Percentiles rank a stretch among this genome's conserved stretches.
Evolutionary conservation across 2,888 invertebrate genomes (phyloP).

Genomic region (Idaea dimidiata): DNA sequence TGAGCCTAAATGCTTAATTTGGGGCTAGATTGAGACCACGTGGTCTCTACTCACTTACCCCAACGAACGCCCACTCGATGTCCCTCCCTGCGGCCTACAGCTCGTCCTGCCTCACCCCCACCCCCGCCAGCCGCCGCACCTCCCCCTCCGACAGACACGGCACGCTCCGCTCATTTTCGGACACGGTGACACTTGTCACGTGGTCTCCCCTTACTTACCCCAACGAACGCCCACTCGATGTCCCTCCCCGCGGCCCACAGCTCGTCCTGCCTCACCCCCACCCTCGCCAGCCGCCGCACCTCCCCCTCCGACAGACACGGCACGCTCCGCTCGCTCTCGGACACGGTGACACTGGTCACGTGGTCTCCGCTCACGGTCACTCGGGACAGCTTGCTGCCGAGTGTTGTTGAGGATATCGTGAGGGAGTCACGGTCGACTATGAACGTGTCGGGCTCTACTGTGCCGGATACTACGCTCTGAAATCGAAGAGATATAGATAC

Average conservation of each 20-base stretch:
- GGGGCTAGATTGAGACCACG: too few relatives aligned
- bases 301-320: slow-evolving; percentile 80
- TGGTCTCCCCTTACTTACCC: slow-evolving; percentile 74
- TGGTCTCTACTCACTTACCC: too few relatives aligned
- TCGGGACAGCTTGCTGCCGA: slow-evolving; percentile 79
- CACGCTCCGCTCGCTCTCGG: slow-evolving; percentile 55
- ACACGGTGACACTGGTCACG: slow-evolving; percentile 57
- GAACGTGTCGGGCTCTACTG: slow-evolving; percentile 88
- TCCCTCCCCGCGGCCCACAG: slow-evolving; percentile 86
- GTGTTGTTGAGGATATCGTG: slow-evolving; percentile 57
- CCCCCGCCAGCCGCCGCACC: slow-evolving; percentile 75
- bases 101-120: slow-evolving; percentile 81
- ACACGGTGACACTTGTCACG: slow-evolving; percentile 57
- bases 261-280: slow-evolving; percentile 81
- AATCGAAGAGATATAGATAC: slow-evolving; percentile 24
- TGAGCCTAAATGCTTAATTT: too few relatives aligned
- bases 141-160: slow-evolving; percentile 69
- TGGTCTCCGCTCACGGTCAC: slow-evolving; percentile 66
- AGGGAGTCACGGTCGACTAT: slow-evolving; percentile 77
- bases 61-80: slow-evolving; percentile 89
- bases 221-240: slow-evolving; percentile 89
- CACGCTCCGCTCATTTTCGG: slow-evolving; percentile 52
- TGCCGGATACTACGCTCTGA: slow-evolving; percentile 90
- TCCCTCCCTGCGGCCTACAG: slow-evolving; percentile 86
- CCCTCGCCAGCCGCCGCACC: slow-evolving; percentile 75